phyloP scores from a whole-genome alignment of 1,140 invertebrate species.

The Hylyphantes graminicola region DNA sequence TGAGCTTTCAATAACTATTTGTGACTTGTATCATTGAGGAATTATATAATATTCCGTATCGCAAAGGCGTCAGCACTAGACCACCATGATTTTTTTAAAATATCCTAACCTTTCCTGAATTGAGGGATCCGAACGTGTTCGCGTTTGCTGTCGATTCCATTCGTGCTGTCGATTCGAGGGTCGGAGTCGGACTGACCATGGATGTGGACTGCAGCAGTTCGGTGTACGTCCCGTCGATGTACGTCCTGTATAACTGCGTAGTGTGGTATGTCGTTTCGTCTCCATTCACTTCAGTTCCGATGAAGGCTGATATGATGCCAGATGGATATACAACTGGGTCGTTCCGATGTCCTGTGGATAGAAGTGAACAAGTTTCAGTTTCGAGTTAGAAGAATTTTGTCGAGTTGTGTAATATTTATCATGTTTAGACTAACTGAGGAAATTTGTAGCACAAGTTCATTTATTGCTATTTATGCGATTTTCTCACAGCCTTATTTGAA shows the following conservation, averaged over 20 bases:
- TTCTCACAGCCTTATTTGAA: no score
- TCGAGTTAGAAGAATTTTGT: no score
- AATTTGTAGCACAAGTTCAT: no score
- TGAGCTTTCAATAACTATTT: no score
- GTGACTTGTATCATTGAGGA: no score
- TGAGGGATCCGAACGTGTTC: conserved; percentile 52
- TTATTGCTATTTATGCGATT: no score
- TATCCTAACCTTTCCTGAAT: conserved; percentile 36
- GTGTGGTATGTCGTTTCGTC: conserved; percentile 66
- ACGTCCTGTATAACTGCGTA: conserved; percentile 66
- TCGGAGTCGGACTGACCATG: conserved; percentile 63
- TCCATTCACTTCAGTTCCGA: conserved; percentile 65
- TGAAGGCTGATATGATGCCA: conserved; percentile 66
- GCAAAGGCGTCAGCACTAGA: no score
- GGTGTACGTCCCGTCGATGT: conserved; percentile 67
- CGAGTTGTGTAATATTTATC: no score
- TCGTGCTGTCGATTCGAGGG: conserved; percentile 56
- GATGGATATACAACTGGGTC: conserved; percentile 71
- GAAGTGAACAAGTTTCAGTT: not conserved
- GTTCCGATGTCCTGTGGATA: conserved; percentile 68
- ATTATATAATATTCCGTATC: no score
- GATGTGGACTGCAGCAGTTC: conserved; percentile 65
- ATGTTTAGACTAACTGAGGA: no score
- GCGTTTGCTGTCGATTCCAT: conserved; percentile 49
- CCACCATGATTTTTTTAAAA: no score